Evolutionary conservation across 2,888 invertebrate species (phyloP).

Genomic region (Heliconius cydno): DNA sequence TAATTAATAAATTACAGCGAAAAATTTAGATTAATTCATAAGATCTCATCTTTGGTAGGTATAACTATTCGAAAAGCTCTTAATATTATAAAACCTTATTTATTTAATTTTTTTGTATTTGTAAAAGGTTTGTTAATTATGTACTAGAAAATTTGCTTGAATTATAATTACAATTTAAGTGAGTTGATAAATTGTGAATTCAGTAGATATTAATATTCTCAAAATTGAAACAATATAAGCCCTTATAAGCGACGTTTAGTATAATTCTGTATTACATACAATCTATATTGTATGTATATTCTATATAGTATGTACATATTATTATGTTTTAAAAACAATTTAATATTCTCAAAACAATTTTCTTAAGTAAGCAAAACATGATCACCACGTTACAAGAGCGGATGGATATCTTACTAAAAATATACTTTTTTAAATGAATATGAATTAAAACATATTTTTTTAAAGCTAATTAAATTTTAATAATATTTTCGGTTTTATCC

Average conservation of each 20-base stretch:
- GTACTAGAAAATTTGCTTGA: slow-evolving; percentile 62
- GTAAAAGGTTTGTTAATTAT: slow-evolving; percentile 71
- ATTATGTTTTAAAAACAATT: background rate
- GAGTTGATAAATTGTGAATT: slow-evolving; percentile 51
- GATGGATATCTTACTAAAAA: slow-evolving; percentile 21
- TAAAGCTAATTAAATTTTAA: slow-evolving; percentile 59
- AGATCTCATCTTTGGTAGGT: slow-evolving; percentile 78
- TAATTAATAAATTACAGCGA: slow-evolving; percentile 76
- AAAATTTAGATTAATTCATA: slow-evolving; percentile 79
- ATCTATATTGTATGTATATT: background rate
- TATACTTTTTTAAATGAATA: slow-evolving; percentile 22
- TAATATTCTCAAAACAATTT: background rate
- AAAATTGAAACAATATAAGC: slow-evolving; percentile 40
- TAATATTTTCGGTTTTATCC: slow-evolving; percentile 59
- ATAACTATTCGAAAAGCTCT: slow-evolving; percentile 80
- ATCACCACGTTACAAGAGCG: slow-evolving; percentile 15
- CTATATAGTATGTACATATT: too few relatives aligned
- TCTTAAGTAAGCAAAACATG: slow-evolving; percentile 11
- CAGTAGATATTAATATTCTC: slow-evolving; percentile 26
- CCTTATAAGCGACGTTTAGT: slow-evolving; percentile 34
- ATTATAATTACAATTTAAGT: slow-evolving; percentile 63
- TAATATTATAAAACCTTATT: slow-evolving; percentile 74
- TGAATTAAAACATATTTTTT: slow-evolving; percentile 49
- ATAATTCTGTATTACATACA: slow-evolving; percentile 9
- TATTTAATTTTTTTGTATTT: slow-evolving; percentile 61